Percentiles rank a stretch among this genome's conserved stretches.
These are phyloP conservation scores for Oxyruncus cristatus DNA, from an alignment of 2,113 vertebrate species.

Conservation along the genomic window DNA sequence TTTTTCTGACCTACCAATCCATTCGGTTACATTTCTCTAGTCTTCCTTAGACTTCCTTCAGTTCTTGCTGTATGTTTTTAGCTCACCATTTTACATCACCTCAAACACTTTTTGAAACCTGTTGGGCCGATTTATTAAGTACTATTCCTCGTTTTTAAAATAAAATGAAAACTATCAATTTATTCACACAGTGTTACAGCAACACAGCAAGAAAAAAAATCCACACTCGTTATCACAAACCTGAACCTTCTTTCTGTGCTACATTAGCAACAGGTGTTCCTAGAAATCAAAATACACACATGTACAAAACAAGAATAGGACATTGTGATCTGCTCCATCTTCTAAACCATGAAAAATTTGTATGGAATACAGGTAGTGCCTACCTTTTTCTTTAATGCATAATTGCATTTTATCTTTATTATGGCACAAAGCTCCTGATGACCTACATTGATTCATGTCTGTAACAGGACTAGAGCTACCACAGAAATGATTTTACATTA, in stretches of 20 bases:
- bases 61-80: background rate
- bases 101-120: background rate
- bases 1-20: background rate
- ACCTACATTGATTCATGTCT: background rate
- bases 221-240: slow-evolving; percentile 72
- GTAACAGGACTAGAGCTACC: background rate
- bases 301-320: background rate
- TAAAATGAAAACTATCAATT: background rate
- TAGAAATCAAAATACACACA: slow-evolving; percentile 59
- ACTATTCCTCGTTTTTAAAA: slow-evolving; percentile 1
- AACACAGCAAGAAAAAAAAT: background rate
- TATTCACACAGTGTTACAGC: background rate
- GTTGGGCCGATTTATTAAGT: background rate
- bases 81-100: background rate
- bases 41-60: background rate
- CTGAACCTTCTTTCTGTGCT: slow-evolving; percentile 69
- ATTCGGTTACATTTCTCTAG: background rate
- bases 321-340: background rate
- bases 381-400: background rate
- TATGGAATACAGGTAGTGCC: background rate
- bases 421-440: background rate
- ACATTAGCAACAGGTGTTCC: slow-evolving; percentile 25
- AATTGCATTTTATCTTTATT: background rate
- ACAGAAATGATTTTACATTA: background rate
- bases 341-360: background rate